Evolutionary conservation across 92 coral and sea anemone species (phyloP).

Genomic region (Porites evermanni): DNA sequence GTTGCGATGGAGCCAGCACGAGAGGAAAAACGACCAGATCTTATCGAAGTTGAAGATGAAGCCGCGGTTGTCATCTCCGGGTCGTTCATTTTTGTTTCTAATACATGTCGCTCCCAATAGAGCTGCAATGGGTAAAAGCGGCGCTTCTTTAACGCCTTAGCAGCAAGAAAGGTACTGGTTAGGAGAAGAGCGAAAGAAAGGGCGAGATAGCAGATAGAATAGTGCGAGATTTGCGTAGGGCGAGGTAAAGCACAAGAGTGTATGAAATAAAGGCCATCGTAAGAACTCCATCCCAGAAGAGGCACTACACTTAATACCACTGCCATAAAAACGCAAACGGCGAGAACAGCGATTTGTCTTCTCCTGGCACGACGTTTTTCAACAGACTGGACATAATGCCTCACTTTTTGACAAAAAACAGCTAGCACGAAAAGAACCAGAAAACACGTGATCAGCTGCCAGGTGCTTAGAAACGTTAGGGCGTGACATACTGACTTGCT

Average conservation of each 20-base stretch:
- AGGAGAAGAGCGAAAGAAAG: conserved; percentile 20
- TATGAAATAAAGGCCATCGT: conserved; percentile 10
- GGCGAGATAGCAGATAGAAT: conserved; percentile 20
- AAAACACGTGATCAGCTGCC: conserved; percentile 19
- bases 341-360: conserved; percentile 8
- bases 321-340: conserved; percentile 5
- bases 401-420: conserved; percentile 47
- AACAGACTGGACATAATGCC: not conserved
- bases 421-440: conserved; percentile 44
- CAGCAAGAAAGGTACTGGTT: conserved; percentile 20
- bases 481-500: conserved; percentile 39
- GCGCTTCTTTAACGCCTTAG: conserved; percentile 11
- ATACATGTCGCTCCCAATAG: conserved; percentile 51
- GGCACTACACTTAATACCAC: conserved; percentile 35
- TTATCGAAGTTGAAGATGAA: conserved; percentile 11
- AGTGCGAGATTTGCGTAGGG: conserved; percentile 6
- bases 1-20: not conserved
- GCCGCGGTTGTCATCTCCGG: conserved; percentile 59
- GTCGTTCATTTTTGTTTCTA: conserved; percentile 42
- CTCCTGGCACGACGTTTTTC: not conserved
- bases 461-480: conserved; percentile 40
- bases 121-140: conserved; percentile 43
- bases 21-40: not conserved
- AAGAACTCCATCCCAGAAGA: conserved; percentile 56
- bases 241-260: not conserved